Evolutionary conservation across 2,888 invertebrate genomes (phyloP).

Genomic region (Nymphalis urticae): DNA sequence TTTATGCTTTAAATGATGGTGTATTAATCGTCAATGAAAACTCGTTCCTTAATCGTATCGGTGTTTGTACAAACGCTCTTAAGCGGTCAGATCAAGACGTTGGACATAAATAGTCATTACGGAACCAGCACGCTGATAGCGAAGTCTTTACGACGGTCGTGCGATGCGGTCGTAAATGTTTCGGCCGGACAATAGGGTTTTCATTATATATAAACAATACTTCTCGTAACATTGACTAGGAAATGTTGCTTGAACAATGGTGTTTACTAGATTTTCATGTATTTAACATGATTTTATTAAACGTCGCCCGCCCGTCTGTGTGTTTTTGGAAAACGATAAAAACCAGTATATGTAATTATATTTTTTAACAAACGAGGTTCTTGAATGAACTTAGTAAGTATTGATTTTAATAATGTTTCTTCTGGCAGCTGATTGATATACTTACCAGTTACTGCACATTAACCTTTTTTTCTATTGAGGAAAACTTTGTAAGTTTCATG

Average conservation of each 20-base stretch:
- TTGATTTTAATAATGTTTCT: too few species aligned
- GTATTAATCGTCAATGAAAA: not conserved
- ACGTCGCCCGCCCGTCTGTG: too few species aligned
- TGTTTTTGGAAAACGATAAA: too few species aligned
- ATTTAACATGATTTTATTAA: too few species aligned
- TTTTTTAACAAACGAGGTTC: too few species aligned
- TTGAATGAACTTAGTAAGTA: too few species aligned
- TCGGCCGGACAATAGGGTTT: conserved; percentile 9
- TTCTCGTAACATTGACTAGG: not conserved
- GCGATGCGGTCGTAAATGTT: conserved; percentile 13
- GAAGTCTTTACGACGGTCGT: conserved; percentile 15
- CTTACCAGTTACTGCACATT: too few species aligned
- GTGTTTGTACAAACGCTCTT: not conserved
- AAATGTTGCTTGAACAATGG: not conserved
- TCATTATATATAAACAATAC: conserved; percentile 7
- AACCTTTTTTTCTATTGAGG: too few species aligned
- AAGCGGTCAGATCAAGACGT: conserved; percentile 13
- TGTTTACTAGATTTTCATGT: too few species aligned
- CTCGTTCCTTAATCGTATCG: not conserved
- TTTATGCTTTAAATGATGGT: not conserved
- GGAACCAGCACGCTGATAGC: conserved; percentile 5
- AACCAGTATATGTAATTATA: too few species aligned
- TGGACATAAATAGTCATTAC: conserved; percentile 18
- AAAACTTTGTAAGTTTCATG: too few species aligned
- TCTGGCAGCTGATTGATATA: too few species aligned